Evolutionary conservation across 2,113 vertebrate genomes (phyloP).

Genomic region (Ascaphus truei): DNA sequence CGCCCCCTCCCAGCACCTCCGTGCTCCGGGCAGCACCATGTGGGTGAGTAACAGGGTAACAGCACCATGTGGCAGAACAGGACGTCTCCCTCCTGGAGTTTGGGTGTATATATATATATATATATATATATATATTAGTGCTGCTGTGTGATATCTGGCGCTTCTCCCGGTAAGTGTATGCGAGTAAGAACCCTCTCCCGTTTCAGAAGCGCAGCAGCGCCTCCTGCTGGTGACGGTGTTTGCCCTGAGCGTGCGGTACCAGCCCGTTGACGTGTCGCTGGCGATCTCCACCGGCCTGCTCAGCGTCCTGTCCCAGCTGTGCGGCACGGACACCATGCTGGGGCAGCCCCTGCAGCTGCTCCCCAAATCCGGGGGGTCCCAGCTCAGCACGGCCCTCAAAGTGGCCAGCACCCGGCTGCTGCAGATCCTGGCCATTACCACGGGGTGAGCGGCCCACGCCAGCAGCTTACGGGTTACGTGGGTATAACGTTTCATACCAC

Average conservation of each 20-base stretch:
- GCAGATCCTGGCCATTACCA: constrained; percentile 95
- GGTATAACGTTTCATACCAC: no score
- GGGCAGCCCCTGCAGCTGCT: constrained; percentile 89
- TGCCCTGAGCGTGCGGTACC: constrained; percentile 92
- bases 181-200: no score
- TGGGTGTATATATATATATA: no score
- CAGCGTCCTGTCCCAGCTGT: constrained; percentile 89
- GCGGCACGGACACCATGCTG: constrained; percentile 91
- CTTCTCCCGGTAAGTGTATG: no score
- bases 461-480: no score
- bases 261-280: constrained; percentile 92
- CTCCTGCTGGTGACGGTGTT: constrained; percentile 95
- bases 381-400: constrained; percentile 93
- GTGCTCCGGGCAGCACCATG: no score
- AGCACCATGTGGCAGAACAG: no score
- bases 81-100: no score
- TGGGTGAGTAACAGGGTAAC: no score
- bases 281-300: constrained; percentile 93
- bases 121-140: no score
- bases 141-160: no score
- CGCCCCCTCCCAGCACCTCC: no score
- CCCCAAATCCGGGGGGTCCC: constrained; percentile 87
- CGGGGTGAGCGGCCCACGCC: constrained; percentile 90
- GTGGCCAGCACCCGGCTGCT: constrained; percentile 92
- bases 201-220: constrained; percentile 90